phyloP scores from a whole-genome alignment of 2,888 invertebrate species.

The Leptinotarsa tumamoca region DNA sequence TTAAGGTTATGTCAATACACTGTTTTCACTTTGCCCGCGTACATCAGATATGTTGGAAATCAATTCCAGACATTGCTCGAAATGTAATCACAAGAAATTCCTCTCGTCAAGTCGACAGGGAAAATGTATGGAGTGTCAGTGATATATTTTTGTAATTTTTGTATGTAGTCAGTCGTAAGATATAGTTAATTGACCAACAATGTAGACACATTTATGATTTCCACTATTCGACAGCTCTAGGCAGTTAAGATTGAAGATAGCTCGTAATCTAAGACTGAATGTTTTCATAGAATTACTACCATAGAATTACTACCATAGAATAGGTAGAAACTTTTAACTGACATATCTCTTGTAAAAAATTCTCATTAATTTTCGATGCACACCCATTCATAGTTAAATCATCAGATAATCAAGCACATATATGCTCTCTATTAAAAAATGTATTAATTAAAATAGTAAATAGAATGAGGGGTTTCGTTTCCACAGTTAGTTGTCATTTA shows the following conservation, averaged over 20 bases:
- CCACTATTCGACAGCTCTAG: conserved; percentile 39
- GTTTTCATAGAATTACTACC: conserved; percentile 51
- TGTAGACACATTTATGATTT: conserved; percentile 41
- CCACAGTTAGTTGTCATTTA: neutral
- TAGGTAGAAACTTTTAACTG: conserved; percentile 47
- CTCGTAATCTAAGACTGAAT: conserved; percentile 55
- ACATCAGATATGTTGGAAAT: too few species aligned
- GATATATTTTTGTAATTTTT: conserved; percentile 65
- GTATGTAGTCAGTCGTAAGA: conserved; percentile 56
- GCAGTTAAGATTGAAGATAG: conserved; percentile 28
- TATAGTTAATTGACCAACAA: conserved; percentile 46
- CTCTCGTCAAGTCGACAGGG: conserved; percentile 21
- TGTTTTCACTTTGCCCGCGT: neutral
- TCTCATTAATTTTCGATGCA: neutral
- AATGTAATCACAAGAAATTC: conserved; percentile 1
- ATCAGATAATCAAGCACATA: too few species aligned
- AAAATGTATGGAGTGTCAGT: conserved; percentile 54
- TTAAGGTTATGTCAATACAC: too few species aligned
- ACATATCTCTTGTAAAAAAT: conserved; percentile 53
- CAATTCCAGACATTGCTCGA: too few species aligned
- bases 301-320: conserved; percentile 33
- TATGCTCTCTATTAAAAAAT: too few species aligned
- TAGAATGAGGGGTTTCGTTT: too few species aligned
- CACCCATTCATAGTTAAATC: neutral
- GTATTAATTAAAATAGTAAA: too few species aligned